A percentile compares a stretch with the other conserved stretches of the same genome.
phyloP scores from a whole-genome alignment of 2,888 invertebrate species.

The Dolomedes plantarius region DNA sequence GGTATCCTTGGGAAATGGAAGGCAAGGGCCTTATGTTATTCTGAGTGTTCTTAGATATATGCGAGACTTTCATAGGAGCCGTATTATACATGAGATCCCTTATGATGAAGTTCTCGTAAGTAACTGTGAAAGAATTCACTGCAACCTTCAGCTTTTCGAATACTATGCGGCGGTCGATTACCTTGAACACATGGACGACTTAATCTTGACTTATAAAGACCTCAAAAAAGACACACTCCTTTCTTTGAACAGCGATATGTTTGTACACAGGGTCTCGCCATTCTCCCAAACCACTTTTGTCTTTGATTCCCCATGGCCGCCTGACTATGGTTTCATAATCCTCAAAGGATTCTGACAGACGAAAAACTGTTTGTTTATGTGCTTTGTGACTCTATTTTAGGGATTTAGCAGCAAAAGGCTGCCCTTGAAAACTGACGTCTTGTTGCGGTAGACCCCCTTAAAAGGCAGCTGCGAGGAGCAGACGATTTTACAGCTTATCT shows the following conservation, averaged over 20 bases:
- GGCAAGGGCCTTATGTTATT: too few relatives aligned
- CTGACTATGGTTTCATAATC: constrained; percentile 35
- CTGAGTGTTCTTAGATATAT: too few relatives aligned
- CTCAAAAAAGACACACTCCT: constrained; percentile 15
- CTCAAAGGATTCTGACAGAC: constrained; percentile 24
- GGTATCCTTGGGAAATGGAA: too few relatives aligned
- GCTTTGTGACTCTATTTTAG: constrained; percentile 42
- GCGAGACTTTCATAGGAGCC: too few relatives aligned
- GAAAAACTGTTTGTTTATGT: constrained; percentile 60
- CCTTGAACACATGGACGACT: constrained; percentile 20
- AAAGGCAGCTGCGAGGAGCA: constrained; percentile 52
- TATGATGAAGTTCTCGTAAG: too few relatives aligned
- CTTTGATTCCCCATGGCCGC: constrained; percentile 11
- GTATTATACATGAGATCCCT: too few relatives aligned
- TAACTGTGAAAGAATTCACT: too few relatives aligned
- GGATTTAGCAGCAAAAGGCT: constrained; percentile 14
- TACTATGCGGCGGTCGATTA: constrained; percentile 40
- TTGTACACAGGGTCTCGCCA: constrained; percentile 15
- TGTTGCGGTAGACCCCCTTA: constrained; percentile 44
- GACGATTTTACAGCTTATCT: constrained; percentile 32
- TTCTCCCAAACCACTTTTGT: constrained; percentile 26
- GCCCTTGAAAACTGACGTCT: constrained; percentile 52
- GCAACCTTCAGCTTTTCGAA: background rate
- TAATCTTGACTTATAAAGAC: constrained; percentile 66
- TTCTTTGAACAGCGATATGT: constrained; percentile 5